Evolutionary conservation across 2,888 invertebrate species (phyloP), one percentile per base, ranked within the genome.

Genomic region (Athalia cordata): DNA sequence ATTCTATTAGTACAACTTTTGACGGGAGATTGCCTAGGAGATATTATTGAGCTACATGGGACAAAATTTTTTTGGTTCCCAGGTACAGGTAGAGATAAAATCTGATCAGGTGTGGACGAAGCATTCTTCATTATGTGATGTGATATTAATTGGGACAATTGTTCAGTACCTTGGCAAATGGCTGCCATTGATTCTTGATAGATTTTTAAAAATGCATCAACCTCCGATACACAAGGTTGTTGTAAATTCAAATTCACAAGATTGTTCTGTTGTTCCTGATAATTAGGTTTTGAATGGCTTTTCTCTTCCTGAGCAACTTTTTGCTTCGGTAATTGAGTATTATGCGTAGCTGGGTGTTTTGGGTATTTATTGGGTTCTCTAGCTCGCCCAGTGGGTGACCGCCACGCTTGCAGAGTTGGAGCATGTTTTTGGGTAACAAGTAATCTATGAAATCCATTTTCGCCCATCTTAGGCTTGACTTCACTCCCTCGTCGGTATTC

Each of bases 161-260:
- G 29, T 49, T 75, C 75, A 4, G 75, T 75, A 75, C 72, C 78
- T 29, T 66, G 79, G 15, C 68, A 43, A 8, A 81, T 72, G 7
- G 78, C 64, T 68, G 78, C 59, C 47, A 83, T 80, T 5, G 74
- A 80, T n/a, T 72, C 8, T 9, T 79, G 83, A 6, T 82, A 78
- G 7, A 72, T 79, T 29, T 6, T 62, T 9, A 83, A 50, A 55
- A 74, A 78, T 62, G 77, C 64, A 9, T 83, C 81, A 9, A 84
- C 61, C n/a, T 81, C 78, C 0, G 50, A 59, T 6, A 81, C 5
- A 77, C 81, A 78, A 3, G 81, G 83, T 9, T 81, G 47, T 66
- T 81, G 59, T 62, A 83, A 77, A 72, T 77, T 66, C 0, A 82
- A 64, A 13, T 81, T 70, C 11, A 82, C 76, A 11, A 65, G 13